Percentiles rank a stretch among this genome's conserved stretches.
These are phyloP conservation scores for Saccopteryx leptura DNA, from an alignment of 2,113 vertebrate species.

Conservation along the genomic window DNA sequence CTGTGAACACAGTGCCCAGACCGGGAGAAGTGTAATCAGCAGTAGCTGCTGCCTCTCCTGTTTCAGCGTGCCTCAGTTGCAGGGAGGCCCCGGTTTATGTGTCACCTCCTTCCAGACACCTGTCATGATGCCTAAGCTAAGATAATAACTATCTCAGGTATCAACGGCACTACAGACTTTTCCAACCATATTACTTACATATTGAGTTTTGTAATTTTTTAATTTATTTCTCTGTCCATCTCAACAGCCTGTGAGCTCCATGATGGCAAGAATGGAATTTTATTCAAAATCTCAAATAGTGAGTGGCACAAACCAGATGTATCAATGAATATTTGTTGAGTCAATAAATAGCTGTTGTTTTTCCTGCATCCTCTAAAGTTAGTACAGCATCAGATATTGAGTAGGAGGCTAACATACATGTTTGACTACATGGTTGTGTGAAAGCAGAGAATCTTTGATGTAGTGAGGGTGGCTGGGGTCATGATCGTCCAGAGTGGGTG, in stretches of 20 bases:
- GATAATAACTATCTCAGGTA: neutral
- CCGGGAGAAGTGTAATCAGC: neutral
- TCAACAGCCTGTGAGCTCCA: neutral
- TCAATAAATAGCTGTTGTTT: neutral
- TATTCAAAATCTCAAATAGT: neutral
- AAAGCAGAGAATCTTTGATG: neutral
- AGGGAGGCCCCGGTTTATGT: neutral
- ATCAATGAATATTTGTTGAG: neutral
- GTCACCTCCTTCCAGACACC: neutral
- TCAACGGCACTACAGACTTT: neutral
- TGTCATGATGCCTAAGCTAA: neutral
- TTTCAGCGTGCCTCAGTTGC: neutral
- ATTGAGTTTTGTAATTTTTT: neutral
- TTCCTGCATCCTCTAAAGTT: neutral
- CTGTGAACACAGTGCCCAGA: neutral
- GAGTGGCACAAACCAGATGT: neutral
- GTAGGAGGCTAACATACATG: neutral
- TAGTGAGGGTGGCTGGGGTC: neutral
- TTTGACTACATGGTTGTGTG: neutral
- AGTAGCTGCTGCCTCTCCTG: neutral
- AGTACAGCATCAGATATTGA: neutral
- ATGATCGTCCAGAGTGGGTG: neutral
- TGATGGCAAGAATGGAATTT: neutral
- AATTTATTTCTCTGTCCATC: neutral
- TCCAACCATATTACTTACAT: neutral